Evolutionary conservation across 2,888 invertebrate genomes (phyloP), one percentile per base, ranked within the genome.

Genomic region (Danaus chrysippus): DNA sequence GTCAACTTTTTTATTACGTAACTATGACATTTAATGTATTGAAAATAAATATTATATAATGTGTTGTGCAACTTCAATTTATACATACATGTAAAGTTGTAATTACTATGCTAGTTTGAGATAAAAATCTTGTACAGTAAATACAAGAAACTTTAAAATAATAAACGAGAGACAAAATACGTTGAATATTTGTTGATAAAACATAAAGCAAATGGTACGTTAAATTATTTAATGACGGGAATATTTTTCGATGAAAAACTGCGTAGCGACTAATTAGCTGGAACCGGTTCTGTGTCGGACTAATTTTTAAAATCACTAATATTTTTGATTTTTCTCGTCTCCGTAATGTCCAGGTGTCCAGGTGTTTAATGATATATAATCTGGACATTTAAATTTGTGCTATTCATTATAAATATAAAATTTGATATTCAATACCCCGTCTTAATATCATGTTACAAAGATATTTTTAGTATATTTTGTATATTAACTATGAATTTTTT

Each of bases 151-250:
- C 0, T 34, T 34, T 34, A 34, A 5, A 34, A 34, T 34, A 34
- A 34, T 6, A 34, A 34, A 34, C 23, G 23, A 34, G 23, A 6
- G 6, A 6, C 6, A 5, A 8, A 34, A 34, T 34, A 34, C 23
- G 23, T 34, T 34, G 2, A 3, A 34, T 34, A 34, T 34, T 34
- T 34, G 23, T 34, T 34, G 2, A 5, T 34, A 56, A 49, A 17
- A 13, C 53, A 42, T 54, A 54, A 54, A 49, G 49, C 46, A 58
- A 44, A 55, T 62, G 8, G 43, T 60, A 42, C 34, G 63, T 65
- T 43, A 56, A 63, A 63, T 61, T 58, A 56, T 13, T 56, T 59
- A 59, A 63, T 56, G 56, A 46, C 52, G 19, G 53, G n/a, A 12
- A 49, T 56, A 15, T 41, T 41, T 65, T 58, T 55, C 56, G 53